phyloP scores from a whole-genome alignment of 1,140 invertebrate species.

The Megalonaias nervosa region DNA sequence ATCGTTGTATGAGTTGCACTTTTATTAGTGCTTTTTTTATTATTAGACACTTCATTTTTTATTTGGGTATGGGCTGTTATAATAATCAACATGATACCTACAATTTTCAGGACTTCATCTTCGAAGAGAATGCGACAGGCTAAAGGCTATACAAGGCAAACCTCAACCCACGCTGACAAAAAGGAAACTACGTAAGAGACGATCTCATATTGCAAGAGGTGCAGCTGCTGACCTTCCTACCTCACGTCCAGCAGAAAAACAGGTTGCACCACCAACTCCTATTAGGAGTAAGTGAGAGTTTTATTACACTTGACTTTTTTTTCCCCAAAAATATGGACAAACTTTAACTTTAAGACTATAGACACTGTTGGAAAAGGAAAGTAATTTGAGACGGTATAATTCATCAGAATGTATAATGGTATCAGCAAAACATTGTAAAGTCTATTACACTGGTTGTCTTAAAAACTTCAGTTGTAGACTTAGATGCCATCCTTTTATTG shows the following conservation, averaged over 20 bases:
- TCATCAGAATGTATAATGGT: too few species aligned
- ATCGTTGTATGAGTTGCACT: not conserved
- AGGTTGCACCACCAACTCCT: slow-evolving; percentile 24
- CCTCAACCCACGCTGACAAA: slow-evolving; percentile 6
- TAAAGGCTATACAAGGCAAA: slow-evolving; percentile 5
- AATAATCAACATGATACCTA: too few species aligned
- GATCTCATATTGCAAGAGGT: slow-evolving; percentile 19
- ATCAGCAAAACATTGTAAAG: too few species aligned
- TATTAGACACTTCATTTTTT: too few species aligned
- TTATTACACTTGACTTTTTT: not conserved
- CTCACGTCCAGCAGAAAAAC: slow-evolving; percentile 7
- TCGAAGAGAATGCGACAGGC: slow-evolving; percentile 27
- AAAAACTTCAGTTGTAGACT: too few species aligned
- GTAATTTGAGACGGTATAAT: too few species aligned
- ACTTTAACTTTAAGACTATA: too few species aligned
- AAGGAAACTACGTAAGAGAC: slow-evolving; percentile 22
- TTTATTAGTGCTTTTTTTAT: not conserved
- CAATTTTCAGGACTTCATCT: slow-evolving; percentile 27
- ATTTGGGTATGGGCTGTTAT: too few species aligned
- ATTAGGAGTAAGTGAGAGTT: slow-evolving; percentile 23
- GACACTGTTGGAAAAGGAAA: too few species aligned
- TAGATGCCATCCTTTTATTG: too few species aligned
- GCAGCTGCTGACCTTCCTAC: not conserved
- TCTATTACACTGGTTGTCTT: too few species aligned
- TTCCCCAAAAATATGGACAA: too few species aligned